Percentiles rank a stretch among this genome's conserved stretches.
These are phyloP conservation scores for Drosophila grimshawi DNA, from an alignment of 1,140 invertebrate genomes.

Conservation along the genomic window DNA sequence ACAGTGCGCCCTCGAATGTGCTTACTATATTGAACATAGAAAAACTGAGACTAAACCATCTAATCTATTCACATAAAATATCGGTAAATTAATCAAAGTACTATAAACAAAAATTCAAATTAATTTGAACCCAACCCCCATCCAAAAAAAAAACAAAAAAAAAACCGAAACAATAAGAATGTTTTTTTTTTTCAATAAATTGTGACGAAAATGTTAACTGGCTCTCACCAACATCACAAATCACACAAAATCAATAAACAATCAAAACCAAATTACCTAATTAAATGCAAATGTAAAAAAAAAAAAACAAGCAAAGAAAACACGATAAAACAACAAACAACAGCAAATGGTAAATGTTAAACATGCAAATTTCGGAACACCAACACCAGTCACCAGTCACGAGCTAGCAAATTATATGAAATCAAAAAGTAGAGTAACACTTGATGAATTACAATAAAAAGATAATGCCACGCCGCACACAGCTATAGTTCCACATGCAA, in stretches of 20 bases:
- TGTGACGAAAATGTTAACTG: slow-evolving; percentile 29
- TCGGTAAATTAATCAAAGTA: slow-evolving; percentile 37
- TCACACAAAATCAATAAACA: slow-evolving; percentile 34
- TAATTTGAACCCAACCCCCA: slow-evolving; percentile 48
- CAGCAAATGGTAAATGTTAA: slow-evolving; percentile 30
- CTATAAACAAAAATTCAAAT: slow-evolving; percentile 29
- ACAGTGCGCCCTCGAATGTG: slow-evolving; percentile 54
- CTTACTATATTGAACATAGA: slow-evolving; percentile 39
- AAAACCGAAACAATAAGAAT: not conserved
- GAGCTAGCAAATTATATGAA: slow-evolving; percentile 50
- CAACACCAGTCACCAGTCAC: slow-evolving; percentile 37
- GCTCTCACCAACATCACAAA: slow-evolving; percentile 32
- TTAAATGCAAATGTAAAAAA: slow-evolving; percentile 27
- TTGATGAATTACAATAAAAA: slow-evolving; percentile 12
- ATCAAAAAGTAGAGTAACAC: slow-evolving; percentile 24
- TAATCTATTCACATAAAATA: slow-evolving; percentile 53
- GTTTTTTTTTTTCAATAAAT: slow-evolving; percentile 4
- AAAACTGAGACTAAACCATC: slow-evolving; percentile 41
- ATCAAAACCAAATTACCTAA: slow-evolving; percentile 52
- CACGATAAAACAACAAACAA: slow-evolving; percentile 30
- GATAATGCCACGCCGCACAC: slow-evolving; percentile 27
- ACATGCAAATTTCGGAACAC: slow-evolving; percentile 15
- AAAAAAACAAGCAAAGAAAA: slow-evolving; percentile 38
- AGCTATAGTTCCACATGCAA: slow-evolving; percentile 23
- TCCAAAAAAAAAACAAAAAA: slow-evolving; percentile 13